Evolutionary conservation across 2,113 vertebrate species (phyloP), one percentile per base, ranked within the genome.

Genomic region (Anoplopoma fimbria): DNA sequence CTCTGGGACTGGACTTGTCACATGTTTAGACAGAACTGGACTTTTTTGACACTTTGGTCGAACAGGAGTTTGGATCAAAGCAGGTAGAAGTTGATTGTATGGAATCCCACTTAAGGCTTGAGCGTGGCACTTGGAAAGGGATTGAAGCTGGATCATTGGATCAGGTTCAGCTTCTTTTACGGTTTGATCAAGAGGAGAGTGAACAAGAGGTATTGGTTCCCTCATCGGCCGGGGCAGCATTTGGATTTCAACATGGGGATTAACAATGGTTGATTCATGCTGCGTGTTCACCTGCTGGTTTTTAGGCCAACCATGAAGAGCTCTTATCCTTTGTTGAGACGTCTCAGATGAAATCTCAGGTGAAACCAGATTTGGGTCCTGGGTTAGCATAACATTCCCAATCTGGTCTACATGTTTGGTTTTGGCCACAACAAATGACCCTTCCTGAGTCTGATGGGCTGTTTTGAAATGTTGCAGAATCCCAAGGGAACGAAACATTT

Each of bases 391-490:
- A 49, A 87, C 33, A 12, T 83, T 85, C 25, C 47, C 86, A 55
- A 77, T 49, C 69, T 78, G 67, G 6, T 84, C 58, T 1, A 82
- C 69, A 21, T 81, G 36, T 68, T 81, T 87, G 84, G 84, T 79
- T 90, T 55, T 91, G 60, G 82, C 88, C 53, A 88, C 69, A 60
- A 89, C 79, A 13, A 85, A 49, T 4, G 45, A 70, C 8, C 88
- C 90, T 0, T 53, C 34, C 19, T 58, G 36, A 34, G 83, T 73
- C 75, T 47, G 68, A 47, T 15, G 57, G 27, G 14, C 15, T 33
- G 27, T 45, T 75, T 75, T 27, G 27, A 69, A 14, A 33, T 62
- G 40, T 14, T 3, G 53, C 29, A 34, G 29, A 34, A 72, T 71
- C 29, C 79, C 90, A 69, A 79, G 27, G 10, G 67, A 42, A 12